Conservation (phyloP, 2,797 vertebrate genomes). For the Sebastes wilsoni region DNA sequence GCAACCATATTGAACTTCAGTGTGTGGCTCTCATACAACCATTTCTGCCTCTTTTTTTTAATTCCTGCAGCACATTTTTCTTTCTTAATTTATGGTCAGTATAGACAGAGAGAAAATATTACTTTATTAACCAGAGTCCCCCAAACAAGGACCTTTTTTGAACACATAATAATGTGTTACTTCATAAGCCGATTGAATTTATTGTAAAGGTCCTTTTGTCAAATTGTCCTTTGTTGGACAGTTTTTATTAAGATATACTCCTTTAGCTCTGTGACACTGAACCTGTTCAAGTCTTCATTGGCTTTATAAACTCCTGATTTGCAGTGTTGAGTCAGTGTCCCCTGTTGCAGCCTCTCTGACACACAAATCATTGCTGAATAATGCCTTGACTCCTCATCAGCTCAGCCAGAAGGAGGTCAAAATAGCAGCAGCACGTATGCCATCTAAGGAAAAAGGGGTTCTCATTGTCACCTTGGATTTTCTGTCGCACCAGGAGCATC, state of each 20-base stretch:
- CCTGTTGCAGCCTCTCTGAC: slow-evolving; percentile 12
- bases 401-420: slow-evolving; percentile 16
- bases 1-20: background rate
- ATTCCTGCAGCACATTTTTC: background rate
- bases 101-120: background rate
- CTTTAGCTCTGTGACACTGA: slow-evolving; percentile 21
- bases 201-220: background rate
- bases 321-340: slow-evolving; percentile 4
- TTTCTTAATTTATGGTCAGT: background rate
- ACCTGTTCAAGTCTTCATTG: slow-evolving; percentile 4
- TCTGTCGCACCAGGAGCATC: slow-evolving; percentile 3
- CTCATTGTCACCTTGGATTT: slow-evolving; percentile 17
- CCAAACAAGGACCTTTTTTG: background rate
- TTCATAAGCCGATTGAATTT: background rate
- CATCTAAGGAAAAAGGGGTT: background rate
- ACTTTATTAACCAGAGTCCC: background rate
- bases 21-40: background rate
- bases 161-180: background rate
- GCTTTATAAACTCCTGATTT: background rate
- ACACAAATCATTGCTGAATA: slow-evolving; percentile 35
- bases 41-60: background rate
- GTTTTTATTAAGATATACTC: background rate
- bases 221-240: background rate
- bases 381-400: slow-evolving; percentile 37
- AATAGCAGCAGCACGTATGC: background rate